These are phyloP conservation scores for Tenthredo notha DNA, from an alignment of 2,888 invertebrate genomes.

Conservation along the genomic window DNA sequence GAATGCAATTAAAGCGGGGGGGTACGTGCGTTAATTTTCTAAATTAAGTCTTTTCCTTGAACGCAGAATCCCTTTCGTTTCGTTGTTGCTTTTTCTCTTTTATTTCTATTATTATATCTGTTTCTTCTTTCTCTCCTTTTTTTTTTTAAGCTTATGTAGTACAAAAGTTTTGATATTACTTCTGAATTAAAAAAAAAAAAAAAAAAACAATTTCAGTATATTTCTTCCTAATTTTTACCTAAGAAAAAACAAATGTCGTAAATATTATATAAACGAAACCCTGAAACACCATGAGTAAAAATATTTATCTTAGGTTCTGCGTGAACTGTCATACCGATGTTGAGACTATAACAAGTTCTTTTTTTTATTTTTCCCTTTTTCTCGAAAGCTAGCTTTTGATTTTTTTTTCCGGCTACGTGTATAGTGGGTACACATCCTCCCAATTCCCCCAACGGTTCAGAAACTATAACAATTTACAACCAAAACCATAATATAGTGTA, in stretches of 20 bases:
- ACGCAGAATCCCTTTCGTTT: background rate
- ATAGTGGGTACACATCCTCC: no score
- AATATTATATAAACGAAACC: constrained; percentile 13
- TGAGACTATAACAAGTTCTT: constrained; percentile 13
- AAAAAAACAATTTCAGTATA: background rate
- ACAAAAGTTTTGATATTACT: background rate
- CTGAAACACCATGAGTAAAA: background rate
- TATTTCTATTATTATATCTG: no score
- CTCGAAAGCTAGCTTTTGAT: background rate
- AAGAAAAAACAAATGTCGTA: background rate
- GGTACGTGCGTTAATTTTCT: constrained; percentile 31
- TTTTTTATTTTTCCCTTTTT: background rate
- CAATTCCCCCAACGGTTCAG: background rate
- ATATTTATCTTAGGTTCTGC: constrained; percentile 30
- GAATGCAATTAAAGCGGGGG: constrained; percentile 33
- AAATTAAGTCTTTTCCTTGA: constrained; percentile 12
- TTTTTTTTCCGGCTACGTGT: constrained; percentile 2
- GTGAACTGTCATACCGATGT: constrained; percentile 37
- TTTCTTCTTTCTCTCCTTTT: background rate
- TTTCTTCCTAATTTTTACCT: background rate
- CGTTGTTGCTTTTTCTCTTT: background rate
- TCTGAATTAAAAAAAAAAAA: background rate
- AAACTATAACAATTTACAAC: constrained; percentile 3
- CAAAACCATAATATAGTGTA: background rate
- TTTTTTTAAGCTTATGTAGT: background rate